phyloP scores from a whole-genome alignment of 2,113 vertebrate species.

The Numenius arquata region DNA sequence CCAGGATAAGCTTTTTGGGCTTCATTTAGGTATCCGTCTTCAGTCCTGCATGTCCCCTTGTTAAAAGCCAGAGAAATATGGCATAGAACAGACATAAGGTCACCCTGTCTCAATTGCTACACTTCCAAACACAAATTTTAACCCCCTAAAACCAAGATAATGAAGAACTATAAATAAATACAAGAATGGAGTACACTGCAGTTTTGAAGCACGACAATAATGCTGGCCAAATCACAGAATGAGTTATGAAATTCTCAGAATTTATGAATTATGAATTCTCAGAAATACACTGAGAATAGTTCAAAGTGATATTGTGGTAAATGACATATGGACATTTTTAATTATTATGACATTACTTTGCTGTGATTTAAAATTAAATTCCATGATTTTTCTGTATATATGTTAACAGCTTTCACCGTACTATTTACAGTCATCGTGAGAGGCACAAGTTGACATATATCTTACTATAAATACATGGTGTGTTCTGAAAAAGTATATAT shows the following conservation, averaged over 20 bases:
- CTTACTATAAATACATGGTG: not conserved
- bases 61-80: not conserved
- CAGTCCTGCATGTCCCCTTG: not conserved
- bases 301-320: not conserved
- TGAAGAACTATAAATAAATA: not conserved
- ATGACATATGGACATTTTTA: not conserved
- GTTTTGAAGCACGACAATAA: not conserved
- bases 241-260: no score
- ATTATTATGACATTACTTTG: not conserved
- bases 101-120: not conserved
- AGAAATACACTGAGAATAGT: not conserved
- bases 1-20: not conserved
- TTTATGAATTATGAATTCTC: no score
- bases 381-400: not conserved
- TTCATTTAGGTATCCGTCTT: not conserved
- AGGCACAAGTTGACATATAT: not conserved
- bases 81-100: not conserved
- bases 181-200: not conserved
- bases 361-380: not conserved
- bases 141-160: not conserved
- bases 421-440: not conserved
- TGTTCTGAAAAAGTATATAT: not conserved
- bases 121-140: not conserved
- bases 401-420: not conserved
- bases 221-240: not conserved